These are phyloP conservation scores for Rynchops niger DNA, from an alignment of 2,113 vertebrate genomes.

Conservation along the genomic window DNA sequence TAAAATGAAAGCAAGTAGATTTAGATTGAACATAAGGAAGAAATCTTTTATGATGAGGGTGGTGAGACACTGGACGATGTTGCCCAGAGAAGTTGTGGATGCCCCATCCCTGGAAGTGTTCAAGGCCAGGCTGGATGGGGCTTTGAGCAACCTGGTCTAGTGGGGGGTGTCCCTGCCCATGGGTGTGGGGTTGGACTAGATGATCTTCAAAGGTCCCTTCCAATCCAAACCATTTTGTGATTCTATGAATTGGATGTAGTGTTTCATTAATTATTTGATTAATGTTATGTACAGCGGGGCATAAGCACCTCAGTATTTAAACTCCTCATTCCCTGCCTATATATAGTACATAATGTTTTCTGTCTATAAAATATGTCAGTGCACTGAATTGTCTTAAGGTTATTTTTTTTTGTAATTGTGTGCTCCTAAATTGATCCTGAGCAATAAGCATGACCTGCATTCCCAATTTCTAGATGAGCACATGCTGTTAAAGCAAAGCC, in stretches of 20 bases:
- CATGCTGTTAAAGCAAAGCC: neutral
- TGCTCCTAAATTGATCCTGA: neutral
- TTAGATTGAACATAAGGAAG: neutral
- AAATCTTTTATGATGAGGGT: neutral
- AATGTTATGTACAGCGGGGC: fast-evolving
- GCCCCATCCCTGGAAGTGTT: neutral
- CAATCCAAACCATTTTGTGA: no score
- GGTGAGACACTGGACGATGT: neutral
- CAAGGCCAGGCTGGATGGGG: neutral
- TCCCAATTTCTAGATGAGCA: neutral
- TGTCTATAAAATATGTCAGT: fast-evolving
- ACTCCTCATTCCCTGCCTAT: fast-evolving
- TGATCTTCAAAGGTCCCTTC: fast-evolving
- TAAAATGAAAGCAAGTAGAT: neutral
- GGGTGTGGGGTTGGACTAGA: fast-evolving
- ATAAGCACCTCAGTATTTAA: fast-evolving
- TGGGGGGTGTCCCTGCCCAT: fast-evolving
- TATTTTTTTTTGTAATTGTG: neutral
- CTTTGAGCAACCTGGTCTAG: fast-evolving
- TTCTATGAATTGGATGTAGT: neutral
- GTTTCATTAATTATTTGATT: neutral
- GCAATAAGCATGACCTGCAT: fast-evolving
- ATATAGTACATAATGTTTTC: fast-evolving
- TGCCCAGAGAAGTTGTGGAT: neutral
- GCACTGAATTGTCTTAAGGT: fast-evolving